Evolutionary conservation across 37 sponge, comb jelly and placozoan genomes (phyloP), one percentile per base, ranked within the genome.

Genomic region (Lycopodina hypogea): DNA sequence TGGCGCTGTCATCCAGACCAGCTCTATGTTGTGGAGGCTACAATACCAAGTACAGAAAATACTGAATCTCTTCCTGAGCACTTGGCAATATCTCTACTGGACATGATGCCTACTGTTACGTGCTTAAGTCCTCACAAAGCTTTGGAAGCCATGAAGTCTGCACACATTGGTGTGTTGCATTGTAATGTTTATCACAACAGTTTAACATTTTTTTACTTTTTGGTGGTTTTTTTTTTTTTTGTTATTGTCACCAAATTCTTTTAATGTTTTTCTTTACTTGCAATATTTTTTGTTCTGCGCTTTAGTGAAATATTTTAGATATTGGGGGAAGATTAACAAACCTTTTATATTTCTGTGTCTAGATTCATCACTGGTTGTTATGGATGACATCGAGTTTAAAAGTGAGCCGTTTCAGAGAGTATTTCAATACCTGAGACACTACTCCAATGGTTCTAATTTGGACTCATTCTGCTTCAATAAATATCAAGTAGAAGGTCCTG

Each of bases 361-460:
- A 82, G 82, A 48, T 61, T 3, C 58, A 19, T 63, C 65, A 9
- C 4, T 53, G 23, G 64, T 87, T 0, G 35, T 68, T 21, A 86
- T 91, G 80, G 92, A 91, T 60, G 75, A 79, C 0, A 57, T 79
- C 23, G 74, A 85, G 68, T 81, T 90, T 68, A 29, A 50, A 18
- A 75, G 81, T 48, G 79, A 72, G 3, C 42, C 65, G 1, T 90
- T 61, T 72, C 95, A 94, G 63, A 71, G 88, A 63, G 88, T 84
- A 21, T 90, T 72, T 57, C 88, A 84, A 71, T 94, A 94, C 45
- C 72, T 94, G 30, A 41, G 45, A 30, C 53, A 75, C 0, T 81
- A 83, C 42, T 58, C 36, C 12, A 51, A 18, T 30, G 33, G 60
- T 12, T 17, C 57, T 19, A 69, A 78, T 26, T 57, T 93, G 19